Evolutionary conservation across 1,140 invertebrate species (phyloP).

Genomic region (Rhopalosiphum padi): DNA sequence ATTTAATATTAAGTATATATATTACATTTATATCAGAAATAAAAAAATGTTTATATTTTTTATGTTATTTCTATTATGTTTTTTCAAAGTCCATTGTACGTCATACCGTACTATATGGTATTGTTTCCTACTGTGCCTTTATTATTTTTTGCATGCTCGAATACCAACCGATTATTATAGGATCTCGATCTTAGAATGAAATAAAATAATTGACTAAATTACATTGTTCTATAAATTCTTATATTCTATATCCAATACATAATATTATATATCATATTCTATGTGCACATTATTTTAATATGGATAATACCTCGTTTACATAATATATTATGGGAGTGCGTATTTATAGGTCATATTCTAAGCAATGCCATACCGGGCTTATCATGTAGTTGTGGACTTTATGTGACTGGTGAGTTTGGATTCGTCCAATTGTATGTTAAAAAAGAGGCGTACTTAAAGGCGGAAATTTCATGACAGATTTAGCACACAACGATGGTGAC

Average conservation of each 20-base stretch:
- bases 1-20: conserved; percentile 11
- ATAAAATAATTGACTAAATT: not conserved
- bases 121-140: not conserved
- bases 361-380: not conserved
- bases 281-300: too few species aligned
- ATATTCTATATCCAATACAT: not conserved
- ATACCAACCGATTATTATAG: not conserved
- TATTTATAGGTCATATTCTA: not conserved
- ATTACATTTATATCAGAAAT: not conserved
- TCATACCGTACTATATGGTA: not conserved
- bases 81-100: not conserved
- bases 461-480: too few species aligned
- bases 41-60: not conserved
- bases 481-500: not conserved
- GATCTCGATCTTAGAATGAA: not conserved
- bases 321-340: not conserved
- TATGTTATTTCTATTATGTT: not conserved
- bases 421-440: not conserved
- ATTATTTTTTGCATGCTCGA: not conserved
- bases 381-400: not conserved
- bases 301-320: too few species aligned
- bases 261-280: too few species aligned
- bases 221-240: not conserved
- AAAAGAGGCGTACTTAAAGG: not conserved
- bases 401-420: not conserved